phyloP scores from a whole-genome alignment of 2,888 invertebrate species.

The Rhodophaea formosa region DNA sequence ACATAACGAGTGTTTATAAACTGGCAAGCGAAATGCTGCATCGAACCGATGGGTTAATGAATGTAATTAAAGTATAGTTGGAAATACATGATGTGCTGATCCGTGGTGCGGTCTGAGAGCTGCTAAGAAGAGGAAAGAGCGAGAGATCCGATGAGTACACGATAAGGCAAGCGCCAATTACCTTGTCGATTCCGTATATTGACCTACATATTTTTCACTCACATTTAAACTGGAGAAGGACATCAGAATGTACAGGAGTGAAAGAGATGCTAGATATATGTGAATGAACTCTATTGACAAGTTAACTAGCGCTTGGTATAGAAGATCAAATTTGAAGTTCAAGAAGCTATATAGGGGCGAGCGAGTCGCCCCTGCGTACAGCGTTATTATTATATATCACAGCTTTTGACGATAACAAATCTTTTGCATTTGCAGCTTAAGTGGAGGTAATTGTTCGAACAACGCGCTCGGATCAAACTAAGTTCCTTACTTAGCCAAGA shows the following conservation, averaged over 20 bases:
- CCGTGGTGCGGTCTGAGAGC: constrained; percentile 44
- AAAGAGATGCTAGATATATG: neutral
- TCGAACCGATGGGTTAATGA: constrained; percentile 28
- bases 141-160: constrained; percentile 37
- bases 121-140: constrained; percentile 39
- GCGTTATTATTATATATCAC: constrained; percentile 76
- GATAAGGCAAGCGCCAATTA: constrained; percentile 25
- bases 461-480: constrained; percentile 50
- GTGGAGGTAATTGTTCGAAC: constrained; percentile 77
- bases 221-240: neutral
- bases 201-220: neutral
- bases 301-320: neutral
- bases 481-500: too few relatives aligned
- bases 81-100: constrained; percentile 78
- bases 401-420: constrained; percentile 82
- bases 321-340: constrained; percentile 36
- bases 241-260: neutral
- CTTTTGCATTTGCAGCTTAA: constrained; percentile 79
- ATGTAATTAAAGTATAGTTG: constrained; percentile 43
- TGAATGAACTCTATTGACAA: neutral
- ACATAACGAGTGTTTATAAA: constrained; percentile 12
- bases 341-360: constrained; percentile 64
- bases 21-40: constrained; percentile 30
- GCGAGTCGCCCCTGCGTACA: constrained; percentile 59
- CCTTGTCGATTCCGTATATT: constrained; percentile 25